Evolutionary conservation across 2,113 vertebrate genomes (phyloP).

Genomic region (Typhlomys cinereus): DNA sequence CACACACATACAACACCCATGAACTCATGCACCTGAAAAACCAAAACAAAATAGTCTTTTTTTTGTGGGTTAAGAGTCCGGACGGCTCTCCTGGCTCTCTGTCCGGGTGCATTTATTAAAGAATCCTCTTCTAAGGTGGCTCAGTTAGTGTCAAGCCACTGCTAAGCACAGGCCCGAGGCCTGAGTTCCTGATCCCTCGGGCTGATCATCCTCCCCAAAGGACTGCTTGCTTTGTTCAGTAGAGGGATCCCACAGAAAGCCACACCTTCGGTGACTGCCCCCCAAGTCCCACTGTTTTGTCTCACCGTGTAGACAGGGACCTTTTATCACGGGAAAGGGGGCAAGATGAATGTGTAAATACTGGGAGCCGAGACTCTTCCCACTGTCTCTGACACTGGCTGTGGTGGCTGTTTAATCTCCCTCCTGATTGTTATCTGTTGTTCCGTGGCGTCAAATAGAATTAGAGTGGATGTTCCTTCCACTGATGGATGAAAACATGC

Average conservation of each 20-base stretch:
- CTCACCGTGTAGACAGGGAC: neutral
- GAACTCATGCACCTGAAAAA: too few relatives aligned
- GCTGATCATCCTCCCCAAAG: neutral
- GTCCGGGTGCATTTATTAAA: neutral
- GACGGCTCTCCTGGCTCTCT: neutral
- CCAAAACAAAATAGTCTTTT: too few relatives aligned
- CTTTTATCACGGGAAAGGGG: neutral
- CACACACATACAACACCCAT: too few relatives aligned
- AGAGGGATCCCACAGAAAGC: neutral
- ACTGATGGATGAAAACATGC: neutral
- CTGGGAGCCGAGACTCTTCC: neutral
- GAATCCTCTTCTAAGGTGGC: neutral
- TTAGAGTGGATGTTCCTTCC: neutral
- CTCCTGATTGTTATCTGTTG: neutral
- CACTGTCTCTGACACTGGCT: neutral
- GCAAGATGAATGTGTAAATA: neutral
- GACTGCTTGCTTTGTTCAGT: neutral
- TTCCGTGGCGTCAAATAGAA: conserved; percentile 6
- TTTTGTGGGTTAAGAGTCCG: neutral
- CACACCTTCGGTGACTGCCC: neutral
- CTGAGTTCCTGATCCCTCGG: neutral
- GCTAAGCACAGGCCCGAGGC: neutral
- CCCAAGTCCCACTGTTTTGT: neutral
- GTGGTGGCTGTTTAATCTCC: neutral
- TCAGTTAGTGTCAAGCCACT: too few relatives aligned